phyloP scores from a whole-genome alignment of 2,888 invertebrate species.

The Synergus itoensis region DNA sequence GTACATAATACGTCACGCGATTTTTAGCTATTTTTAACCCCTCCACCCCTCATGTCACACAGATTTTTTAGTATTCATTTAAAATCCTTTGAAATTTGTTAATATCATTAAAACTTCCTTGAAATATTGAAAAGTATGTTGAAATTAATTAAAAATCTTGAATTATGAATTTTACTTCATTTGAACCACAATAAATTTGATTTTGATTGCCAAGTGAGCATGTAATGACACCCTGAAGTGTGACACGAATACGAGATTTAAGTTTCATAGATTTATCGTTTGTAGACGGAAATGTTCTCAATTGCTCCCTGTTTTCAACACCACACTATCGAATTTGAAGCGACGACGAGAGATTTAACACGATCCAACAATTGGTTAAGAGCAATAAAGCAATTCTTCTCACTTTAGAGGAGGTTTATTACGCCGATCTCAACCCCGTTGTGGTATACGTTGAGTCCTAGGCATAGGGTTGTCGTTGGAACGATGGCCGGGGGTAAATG shows the following conservation, averaged over 20 bases:
- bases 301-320: slow-evolving; percentile 32
- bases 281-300: slow-evolving; percentile 20
- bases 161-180: not conserved
- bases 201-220: slow-evolving; percentile 33
- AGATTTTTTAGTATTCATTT: too few species aligned
- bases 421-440: slow-evolving; percentile 62
- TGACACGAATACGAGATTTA: slow-evolving; percentile 1
- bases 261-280: slow-evolving; percentile 28
- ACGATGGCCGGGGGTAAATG: not conserved
- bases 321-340: slow-evolving; percentile 20
- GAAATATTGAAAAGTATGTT: too few species aligned
- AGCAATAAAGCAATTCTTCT: slow-evolving; percentile 66
- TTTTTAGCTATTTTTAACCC: too few species aligned
- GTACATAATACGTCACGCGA: too few species aligned
- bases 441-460: slow-evolving; percentile 60
- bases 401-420: slow-evolving; percentile 67
- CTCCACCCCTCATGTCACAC: too few species aligned
- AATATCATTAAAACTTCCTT: too few species aligned
- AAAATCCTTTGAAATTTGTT: too few species aligned
- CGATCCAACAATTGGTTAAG: slow-evolving; percentile 66
- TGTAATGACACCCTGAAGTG: slow-evolving; percentile 47
- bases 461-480: slow-evolving; percentile 57
- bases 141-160: too few species aligned
- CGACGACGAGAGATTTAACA: slow-evolving; percentile 54
- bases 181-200: not conserved